Percentiles rank a stretch among this genome's conserved stretches.
Evolutionary conservation across 1,140 invertebrate genomes (phyloP).

Genomic region (Drosophila ficusphila): DNA sequence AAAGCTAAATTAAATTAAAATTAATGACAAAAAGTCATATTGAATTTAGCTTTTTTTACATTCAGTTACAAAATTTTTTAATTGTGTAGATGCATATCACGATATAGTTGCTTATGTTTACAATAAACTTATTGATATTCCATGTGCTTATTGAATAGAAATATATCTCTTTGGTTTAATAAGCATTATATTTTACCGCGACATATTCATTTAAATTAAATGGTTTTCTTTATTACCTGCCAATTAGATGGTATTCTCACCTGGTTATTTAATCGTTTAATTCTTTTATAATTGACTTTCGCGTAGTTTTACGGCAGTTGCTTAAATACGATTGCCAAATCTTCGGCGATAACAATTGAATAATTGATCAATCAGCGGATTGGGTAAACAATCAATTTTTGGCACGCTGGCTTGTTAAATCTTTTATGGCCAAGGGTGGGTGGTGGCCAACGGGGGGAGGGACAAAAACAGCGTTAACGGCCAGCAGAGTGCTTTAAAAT

Average conservation of each 20-base stretch:
- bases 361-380: conserved; percentile 67
- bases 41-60: too few species aligned
- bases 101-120: background rate
- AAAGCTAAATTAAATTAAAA: too few species aligned
- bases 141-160: background rate
- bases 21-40: too few species aligned
- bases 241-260: conserved; percentile 1
- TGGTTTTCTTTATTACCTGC: background rate
- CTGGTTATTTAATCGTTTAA: background rate
- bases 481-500: conserved; percentile 68
- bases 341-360: conserved; percentile 48
- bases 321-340: conserved; percentile 28
- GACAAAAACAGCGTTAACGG: conserved; percentile 13
- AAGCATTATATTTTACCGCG: background rate
- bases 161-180: background rate
- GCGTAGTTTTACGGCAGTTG: conserved; percentile 19
- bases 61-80: too few species aligned
- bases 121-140: background rate
- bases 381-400: conserved; percentile 62
- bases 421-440: conserved; percentile 34
- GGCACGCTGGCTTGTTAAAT: conserved; percentile 54
- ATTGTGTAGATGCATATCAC: background rate
- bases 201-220: conserved; percentile 7
- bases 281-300: conserved; percentile 31
- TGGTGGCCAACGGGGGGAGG: background rate